A percentile compares a stretch with the other conserved stretches of the same genome.
Conservation (phyloP, 2,888 invertebrate genomes). For the Leistus spinibarbis region DNA sequence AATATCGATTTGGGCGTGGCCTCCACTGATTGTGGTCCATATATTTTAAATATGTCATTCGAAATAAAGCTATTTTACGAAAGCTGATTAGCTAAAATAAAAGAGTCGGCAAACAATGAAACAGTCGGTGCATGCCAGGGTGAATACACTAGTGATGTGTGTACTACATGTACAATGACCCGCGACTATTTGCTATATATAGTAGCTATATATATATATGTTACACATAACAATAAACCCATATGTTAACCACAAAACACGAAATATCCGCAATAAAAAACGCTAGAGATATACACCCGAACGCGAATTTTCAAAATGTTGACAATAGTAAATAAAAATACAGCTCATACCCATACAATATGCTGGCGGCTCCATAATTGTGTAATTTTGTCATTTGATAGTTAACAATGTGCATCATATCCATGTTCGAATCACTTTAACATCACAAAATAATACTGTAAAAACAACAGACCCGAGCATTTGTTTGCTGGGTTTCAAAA, state of each 20-base stretch:
- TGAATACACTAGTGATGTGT: neutral
- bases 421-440: conserved; percentile 26
- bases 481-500: too few species aligned
- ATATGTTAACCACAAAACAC: neutral
- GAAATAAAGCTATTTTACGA: neutral
- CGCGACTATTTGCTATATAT: neutral
- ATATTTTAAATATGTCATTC: conserved; percentile 29
- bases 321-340: neutral
- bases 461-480: conserved; percentile 4
- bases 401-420: conserved; percentile 32
- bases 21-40: conserved; percentile 27
- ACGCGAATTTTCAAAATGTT: neutral
- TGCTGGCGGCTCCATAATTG: conserved; percentile 54
- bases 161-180: neutral
- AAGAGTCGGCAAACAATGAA: neutral
- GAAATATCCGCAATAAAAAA: neutral
- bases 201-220: neutral
- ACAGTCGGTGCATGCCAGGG: neutral
- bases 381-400: conserved; percentile 42
- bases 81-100: neutral
- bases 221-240: neutral
- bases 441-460: conserved; percentile 34
- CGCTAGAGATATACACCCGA: too few species aligned
- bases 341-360: conserved; percentile 53
- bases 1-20: conserved; percentile 38